These are phyloP conservation scores for Eulemur macaco DNA, from an alignment of 2,113 vertebrate genomes.

Conservation along the genomic window DNA sequence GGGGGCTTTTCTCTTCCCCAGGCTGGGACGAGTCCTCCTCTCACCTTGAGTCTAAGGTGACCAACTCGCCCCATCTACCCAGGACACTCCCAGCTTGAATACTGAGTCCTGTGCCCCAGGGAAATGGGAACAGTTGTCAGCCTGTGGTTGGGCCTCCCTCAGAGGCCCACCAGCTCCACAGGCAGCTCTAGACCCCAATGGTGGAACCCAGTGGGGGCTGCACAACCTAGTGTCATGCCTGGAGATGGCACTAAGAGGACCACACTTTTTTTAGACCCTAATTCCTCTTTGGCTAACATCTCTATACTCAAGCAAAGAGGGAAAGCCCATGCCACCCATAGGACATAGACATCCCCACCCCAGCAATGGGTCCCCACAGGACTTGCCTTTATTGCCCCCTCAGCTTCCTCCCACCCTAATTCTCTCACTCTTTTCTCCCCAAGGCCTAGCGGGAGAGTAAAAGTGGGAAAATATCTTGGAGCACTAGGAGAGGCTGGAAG, in stretches of 20 bases:
- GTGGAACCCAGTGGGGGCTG: not conserved
- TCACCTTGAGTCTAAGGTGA: not conserved
- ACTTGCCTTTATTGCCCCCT: not conserved
- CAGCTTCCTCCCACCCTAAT: not conserved
- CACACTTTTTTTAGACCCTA: not conserved
- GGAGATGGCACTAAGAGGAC: not conserved
- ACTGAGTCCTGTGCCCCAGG: not conserved
- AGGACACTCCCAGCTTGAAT: not conserved
- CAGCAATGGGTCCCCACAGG: too few species aligned
- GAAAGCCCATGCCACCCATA: not conserved
- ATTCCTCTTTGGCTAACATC: not conserved
- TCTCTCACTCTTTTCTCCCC: too few species aligned
- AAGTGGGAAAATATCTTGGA: not conserved
- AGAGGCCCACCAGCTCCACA: not conserved
- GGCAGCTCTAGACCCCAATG: fast-evolving
- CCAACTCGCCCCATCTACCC: not conserved
- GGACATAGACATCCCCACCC: not conserved
- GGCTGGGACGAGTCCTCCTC: not conserved
- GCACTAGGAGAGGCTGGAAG: too few species aligned
- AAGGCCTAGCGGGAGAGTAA: not conserved
- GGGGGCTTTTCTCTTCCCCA: not conserved
- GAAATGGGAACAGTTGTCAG: not conserved
- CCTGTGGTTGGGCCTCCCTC: not conserved
- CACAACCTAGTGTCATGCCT: not conserved
- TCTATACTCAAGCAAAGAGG: not conserved